A percentile compares a stretch with the other conserved stretches of the same genome.
Conservation (phyloP, 1,140 invertebrate genomes). For the Brachionus rubens region DNA sequence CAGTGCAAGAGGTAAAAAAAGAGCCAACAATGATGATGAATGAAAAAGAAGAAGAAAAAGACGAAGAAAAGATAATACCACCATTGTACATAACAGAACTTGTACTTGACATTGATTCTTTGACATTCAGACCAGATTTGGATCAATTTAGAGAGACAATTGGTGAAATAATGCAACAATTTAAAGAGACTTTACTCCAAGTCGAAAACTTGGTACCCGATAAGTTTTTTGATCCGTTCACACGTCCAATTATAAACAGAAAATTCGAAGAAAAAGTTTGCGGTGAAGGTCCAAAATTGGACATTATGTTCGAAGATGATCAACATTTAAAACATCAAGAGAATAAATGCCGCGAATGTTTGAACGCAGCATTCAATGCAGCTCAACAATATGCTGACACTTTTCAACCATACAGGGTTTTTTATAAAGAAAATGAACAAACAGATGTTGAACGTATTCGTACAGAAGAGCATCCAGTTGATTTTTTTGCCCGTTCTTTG, state of each 20-base stretch:
- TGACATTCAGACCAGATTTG: conserved; percentile 57
- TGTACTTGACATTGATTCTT: conserved; percentile 56
- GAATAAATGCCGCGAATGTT: conserved; percentile 59
- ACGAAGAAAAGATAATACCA: conserved; percentile 34
- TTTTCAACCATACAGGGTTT: conserved; percentile 68
- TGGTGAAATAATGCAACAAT: conserved; percentile 46
- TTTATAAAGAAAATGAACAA: conserved; percentile 69
- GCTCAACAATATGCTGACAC: conserved; percentile 67
- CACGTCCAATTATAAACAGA: conserved; percentile 70
- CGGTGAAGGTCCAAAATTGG: conserved; percentile 67
- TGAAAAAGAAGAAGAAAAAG: conserved; percentile 50
- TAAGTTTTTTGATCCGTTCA: conserved; percentile 60
- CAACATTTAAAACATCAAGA: conserved; percentile 63
- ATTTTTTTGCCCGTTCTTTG: conserved; percentile 49
- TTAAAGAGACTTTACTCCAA: conserved; percentile 54
- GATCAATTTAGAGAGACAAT: conserved; percentile 58
- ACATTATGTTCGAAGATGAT: conserved; percentile 68
- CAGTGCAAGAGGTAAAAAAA: conserved; percentile 46
- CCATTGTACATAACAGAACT: conserved; percentile 59
- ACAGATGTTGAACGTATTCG: conserved; percentile 64
- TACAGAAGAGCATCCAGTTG: conserved; percentile 57
- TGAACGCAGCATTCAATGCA: conserved; percentile 66
- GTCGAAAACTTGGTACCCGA: conserved; percentile 59
- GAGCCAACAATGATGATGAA: conserved; percentile 57
- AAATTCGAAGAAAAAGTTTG: conserved; percentile 69